phyloP scores from a whole-genome alignment of 1,140 invertebrate species.

The Plutomurus gul region DNA sequence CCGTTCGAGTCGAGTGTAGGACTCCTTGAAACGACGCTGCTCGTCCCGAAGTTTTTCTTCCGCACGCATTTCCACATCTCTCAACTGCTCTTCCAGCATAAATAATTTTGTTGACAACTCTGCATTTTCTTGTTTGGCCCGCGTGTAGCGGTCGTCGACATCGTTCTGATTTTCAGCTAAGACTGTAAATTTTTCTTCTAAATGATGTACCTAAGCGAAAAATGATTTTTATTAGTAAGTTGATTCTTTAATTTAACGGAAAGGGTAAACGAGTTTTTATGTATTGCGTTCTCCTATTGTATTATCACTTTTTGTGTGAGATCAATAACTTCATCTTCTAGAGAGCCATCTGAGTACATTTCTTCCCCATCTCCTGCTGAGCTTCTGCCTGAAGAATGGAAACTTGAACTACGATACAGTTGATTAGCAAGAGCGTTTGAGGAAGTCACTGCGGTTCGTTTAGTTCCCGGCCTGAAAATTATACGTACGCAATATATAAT shows the following conservation, averaged over 20 bases:
- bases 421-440: conserved; percentile 61
- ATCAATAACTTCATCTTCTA: conserved; percentile 88
- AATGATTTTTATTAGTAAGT: background rate
- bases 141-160: conserved; percentile 81
- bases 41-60: conserved; percentile 84
- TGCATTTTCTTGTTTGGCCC: conserved; percentile 87
- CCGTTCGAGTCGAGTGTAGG: conserved; percentile 76
- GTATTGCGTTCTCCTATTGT: too few relatives aligned
- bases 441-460: conserved; percentile 37
- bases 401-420: conserved; percentile 84
- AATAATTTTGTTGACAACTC: conserved; percentile 83
- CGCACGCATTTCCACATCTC: conserved; percentile 83
- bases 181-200: conserved; percentile 86
- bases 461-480: conserved; percentile 57
- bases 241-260: background rate
- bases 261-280: background rate
- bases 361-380: conserved; percentile 87
- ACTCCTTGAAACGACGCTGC: conserved; percentile 79
- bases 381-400: conserved; percentile 85
- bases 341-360: conserved; percentile 86
- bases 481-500: conserved; percentile 48
- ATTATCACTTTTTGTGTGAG: conserved; percentile 87
- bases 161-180: conserved; percentile 81
- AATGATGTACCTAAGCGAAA: conserved; percentile 79
- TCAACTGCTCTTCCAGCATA: conserved; percentile 87